Conservation (phyloP, 1,140 invertebrate genomes). For the Euura lappo region DNA sequence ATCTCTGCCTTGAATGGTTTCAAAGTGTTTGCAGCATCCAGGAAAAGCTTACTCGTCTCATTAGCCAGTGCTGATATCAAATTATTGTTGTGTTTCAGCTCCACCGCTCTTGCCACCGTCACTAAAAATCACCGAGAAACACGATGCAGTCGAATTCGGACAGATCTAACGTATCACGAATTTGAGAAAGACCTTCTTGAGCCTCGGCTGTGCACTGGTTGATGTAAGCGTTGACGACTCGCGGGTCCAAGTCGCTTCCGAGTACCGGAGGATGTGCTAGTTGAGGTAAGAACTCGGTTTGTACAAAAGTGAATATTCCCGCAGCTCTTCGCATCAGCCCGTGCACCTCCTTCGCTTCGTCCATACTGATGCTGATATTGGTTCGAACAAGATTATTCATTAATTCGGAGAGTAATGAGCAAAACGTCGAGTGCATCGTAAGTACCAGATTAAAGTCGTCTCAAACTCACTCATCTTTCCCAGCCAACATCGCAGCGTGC, state of each 20-base stretch:
- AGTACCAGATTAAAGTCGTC: conserved; percentile 14
- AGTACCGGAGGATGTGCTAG: conserved; percentile 56
- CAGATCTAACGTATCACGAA: neutral
- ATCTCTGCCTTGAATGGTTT: conserved; percentile 63
- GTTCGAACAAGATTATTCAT: too few relatives aligned
- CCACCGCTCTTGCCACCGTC: conserved; percentile 74
- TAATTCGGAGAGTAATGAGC: conserved; percentile 1
- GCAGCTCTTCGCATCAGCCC: conserved; percentile 70
- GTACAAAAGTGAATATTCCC: conserved; percentile 67
- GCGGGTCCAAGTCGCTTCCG: conserved; percentile 68
- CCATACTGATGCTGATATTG: conserved; percentile 64
- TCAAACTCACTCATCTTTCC: conserved; percentile 68
- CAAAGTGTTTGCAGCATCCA: conserved; percentile 67
- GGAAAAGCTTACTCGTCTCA: conserved; percentile 72
- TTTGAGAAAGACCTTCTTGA: conserved; percentile 66
- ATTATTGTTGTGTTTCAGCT: conserved; percentile 71
- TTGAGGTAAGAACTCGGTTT: conserved; percentile 59
- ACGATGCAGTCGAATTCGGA: too few relatives aligned
- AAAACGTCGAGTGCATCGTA: conserved; percentile 17
- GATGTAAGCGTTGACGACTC: conserved; percentile 70
- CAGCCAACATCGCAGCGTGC: conserved; percentile 72
- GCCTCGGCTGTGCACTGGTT: conserved; percentile 76
- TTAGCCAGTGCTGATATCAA: conserved; percentile 71
- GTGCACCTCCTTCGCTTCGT: conserved; percentile 75
- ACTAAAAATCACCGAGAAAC: conserved; percentile 56